Base-by-base conservation (phyloP, 2,797 vertebrate genomes). In the Myotis findleyi region DNA sequence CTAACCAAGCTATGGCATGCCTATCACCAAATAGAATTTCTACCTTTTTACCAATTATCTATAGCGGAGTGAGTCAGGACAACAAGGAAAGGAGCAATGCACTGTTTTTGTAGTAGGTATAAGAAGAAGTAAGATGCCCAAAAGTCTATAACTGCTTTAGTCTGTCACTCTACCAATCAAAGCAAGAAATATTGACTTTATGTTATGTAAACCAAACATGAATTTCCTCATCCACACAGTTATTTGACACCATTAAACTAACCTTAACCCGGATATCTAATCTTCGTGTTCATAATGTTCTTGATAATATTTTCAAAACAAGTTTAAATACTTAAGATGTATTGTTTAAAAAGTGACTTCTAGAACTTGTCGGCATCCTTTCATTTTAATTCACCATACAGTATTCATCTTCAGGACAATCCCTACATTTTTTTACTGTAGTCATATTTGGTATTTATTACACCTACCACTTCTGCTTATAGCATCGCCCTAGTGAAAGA, bases 271-370 rank as follows among this genome's bases (percentile, higher is more conserved):
- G 23, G 14, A 16, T 71, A 55, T 33, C n/a, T 59, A 11, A 59
- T 25, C 75, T 41, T 77, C 14, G 68, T 47, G 11, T 55, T 62
- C 33, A 89, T 51, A 73, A 36, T 21, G 1, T 23, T 71, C 44
- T 68, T 73, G 7, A 68, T 27, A 79, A 14, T 72, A 49, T 88
- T 81, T 87, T 80, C 71, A 33, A 88, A 96, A 71, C 13, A 87
- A 87, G 36, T 88, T 64, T 18, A 85, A 47, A 69, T 5, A 21
- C 0, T 10, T 38, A 91, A 27, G 23, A 33, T 36, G 0, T 59
- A 5, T 53, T 64, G 12, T 41, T 69, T 38, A 49, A 83, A 90
- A 69, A 68, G 0, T n/a, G 0, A 66, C 30, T 77, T 86, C 85
- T 47, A 21, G 55, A 85, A 30, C 3, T 44, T 64, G 9, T 7